phyloP scores from a whole-genome alignment of 2,797 vertebrate species.

The Gouania willdenowi region DNA sequence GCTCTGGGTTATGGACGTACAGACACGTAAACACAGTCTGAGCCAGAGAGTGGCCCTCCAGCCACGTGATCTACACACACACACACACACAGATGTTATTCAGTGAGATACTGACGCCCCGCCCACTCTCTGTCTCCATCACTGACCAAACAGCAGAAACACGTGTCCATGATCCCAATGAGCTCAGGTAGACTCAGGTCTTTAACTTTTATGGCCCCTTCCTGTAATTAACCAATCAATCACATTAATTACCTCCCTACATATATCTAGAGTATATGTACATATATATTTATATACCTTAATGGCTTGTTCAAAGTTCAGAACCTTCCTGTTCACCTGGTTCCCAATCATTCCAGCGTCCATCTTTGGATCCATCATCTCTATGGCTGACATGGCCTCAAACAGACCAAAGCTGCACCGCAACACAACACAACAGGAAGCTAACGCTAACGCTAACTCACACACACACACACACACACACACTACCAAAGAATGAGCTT shows the following conservation, averaged over 20 bases:
- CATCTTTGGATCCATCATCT: constrained; percentile 99
- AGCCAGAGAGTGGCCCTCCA: constrained; percentile 96
- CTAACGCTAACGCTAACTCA: no score
- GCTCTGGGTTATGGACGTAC: constrained; percentile 96
- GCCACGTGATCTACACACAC: constrained; percentile 89
- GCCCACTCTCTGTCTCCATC: background rate
- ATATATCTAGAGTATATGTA: no score
- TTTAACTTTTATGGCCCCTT: constrained; percentile 92
- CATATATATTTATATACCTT: no score
- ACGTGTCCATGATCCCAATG: constrained; percentile 96
- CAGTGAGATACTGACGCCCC: no score
- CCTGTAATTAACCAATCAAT: no score
- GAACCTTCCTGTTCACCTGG: constrained; percentile 97
- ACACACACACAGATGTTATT: background rate
- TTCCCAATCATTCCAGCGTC: constrained; percentile 99
- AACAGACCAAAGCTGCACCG: constrained; percentile 91
- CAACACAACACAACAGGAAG: background rate
- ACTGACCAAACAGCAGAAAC: constrained; percentile 93
- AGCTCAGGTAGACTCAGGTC: constrained; percentile 92
- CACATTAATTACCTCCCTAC: no score
- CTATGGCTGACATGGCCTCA: constrained; percentile 99
- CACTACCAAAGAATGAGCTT: no score
- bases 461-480: no score
- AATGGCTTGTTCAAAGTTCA: constrained; percentile 97
- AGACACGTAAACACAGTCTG: constrained; percentile 98